Evolutionary conservation across 2,888 invertebrate species (phyloP).

Genomic region (Mylabris sibirica): DNA sequence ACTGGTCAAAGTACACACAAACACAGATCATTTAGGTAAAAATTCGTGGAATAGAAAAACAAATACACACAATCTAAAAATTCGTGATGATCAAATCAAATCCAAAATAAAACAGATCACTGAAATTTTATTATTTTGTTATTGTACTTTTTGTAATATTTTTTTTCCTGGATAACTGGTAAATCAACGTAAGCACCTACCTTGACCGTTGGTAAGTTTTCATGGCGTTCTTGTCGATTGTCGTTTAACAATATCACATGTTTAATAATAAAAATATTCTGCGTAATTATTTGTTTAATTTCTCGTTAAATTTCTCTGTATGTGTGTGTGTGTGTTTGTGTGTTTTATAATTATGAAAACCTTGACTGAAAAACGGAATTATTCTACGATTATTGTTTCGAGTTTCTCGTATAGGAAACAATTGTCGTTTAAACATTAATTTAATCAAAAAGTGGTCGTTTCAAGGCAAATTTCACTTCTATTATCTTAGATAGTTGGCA

Average conservation of each 20-base stretch:
- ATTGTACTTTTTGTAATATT: not conserved
- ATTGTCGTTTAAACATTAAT: not conserved
- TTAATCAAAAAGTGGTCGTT: not conserved
- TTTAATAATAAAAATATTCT: not conserved
- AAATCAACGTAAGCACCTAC: slow-evolving; percentile 3
- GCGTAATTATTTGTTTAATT: not conserved
- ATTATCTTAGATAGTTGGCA: slow-evolving; percentile 8
- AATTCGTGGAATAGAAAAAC: not conserved
- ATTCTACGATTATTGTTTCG: not conserved
- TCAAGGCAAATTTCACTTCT: slow-evolving; percentile 10
- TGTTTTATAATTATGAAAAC: not conserved
- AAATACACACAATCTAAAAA: not conserved
- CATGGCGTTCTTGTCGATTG: not conserved
- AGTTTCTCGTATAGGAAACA: not conserved
- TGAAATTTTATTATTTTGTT: not conserved
- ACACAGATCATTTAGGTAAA: not conserved
- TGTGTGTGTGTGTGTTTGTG: no score
- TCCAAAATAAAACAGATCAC: not conserved
- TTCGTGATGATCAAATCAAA: not conserved
- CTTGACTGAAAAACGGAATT: not conserved
- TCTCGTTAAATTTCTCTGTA: not conserved
- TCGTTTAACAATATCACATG: not conserved
- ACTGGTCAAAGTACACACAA: not conserved
- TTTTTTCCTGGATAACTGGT: not conserved
- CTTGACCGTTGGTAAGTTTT: not conserved